phyloP scores from a whole-genome alignment of 2,888 invertebrate species.

The Caenorhabditis afra region DNA sequence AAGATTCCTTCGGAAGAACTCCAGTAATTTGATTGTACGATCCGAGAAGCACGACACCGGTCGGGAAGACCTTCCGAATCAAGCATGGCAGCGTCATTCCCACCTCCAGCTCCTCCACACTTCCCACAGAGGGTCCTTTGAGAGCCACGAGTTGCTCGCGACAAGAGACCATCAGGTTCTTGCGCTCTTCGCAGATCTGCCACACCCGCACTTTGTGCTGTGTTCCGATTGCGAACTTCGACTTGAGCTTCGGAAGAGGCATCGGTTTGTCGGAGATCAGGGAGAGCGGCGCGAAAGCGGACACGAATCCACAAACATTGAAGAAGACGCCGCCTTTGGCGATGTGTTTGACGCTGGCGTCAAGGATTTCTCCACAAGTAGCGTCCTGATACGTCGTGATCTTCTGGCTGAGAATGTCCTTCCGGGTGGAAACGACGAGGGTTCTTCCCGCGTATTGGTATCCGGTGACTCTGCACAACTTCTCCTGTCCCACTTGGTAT shows the following conservation, averaged over 20 bases:
- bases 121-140: constrained; percentile 29
- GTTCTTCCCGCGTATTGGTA: constrained; percentile 71
- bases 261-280: constrained; percentile 67
- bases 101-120: constrained; percentile 38
- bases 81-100: constrained; percentile 51
- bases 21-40: constrained; percentile 68
- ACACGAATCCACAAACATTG: constrained; percentile 57
- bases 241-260: constrained; percentile 5
- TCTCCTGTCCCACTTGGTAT: constrained; percentile 69
- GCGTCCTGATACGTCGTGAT: constrained; percentile 68
- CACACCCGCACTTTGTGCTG: constrained; percentile 69
- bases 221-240: constrained; percentile 48
- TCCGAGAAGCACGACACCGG: constrained; percentile 68
- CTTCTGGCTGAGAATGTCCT: constrained; percentile 72
- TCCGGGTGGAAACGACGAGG: constrained; percentile 71
- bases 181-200: constrained; percentile 61
- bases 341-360: constrained; percentile 52
- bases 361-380: constrained; percentile 63
- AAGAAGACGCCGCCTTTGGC: constrained; percentile 58
- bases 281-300: constrained; percentile 68
- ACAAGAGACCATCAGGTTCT: constrained; percentile 67
- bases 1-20: constrained; percentile 43
- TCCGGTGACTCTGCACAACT: constrained; percentile 72
- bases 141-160: constrained; percentile 63
- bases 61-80: constrained; percentile 62